These are phyloP conservation scores for Bombus cullumanus DNA, from an alignment of 1,140 invertebrate species.

Conservation along the genomic window DNA sequence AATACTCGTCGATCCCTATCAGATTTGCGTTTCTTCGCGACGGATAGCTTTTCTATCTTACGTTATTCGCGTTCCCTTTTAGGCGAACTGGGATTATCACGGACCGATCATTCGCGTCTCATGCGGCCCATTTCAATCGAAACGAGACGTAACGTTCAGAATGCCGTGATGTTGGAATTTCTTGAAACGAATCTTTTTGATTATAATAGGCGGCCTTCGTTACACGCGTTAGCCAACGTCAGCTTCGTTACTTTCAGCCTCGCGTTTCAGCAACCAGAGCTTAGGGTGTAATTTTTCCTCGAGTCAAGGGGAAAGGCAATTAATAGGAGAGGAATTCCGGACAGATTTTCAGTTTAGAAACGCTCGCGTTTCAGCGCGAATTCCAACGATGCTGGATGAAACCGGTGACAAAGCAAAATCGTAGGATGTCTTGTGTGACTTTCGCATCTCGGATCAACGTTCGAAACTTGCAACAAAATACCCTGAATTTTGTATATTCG, in stretches of 20 bases:
- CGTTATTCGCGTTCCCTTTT: neutral
- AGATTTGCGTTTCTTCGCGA: neutral
- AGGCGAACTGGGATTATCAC: too few relatives aligned
- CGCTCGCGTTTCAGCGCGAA: constrained; percentile 61
- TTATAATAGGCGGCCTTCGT: neutral
- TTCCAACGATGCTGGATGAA: constrained; percentile 25
- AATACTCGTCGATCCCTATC: neutral
- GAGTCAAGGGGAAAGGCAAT: constrained; percentile 27
- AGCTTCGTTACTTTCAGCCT: constrained; percentile 30
- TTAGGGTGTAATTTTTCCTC: constrained; percentile 39
- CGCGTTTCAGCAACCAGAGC: constrained; percentile 10
- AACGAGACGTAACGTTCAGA: neutral
- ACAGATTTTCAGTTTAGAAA: constrained; percentile 70
- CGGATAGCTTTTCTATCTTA: neutral
- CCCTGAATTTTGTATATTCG: neutral
- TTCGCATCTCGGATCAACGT: neutral
- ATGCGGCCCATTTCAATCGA: neutral
- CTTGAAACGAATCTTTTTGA: constrained; percentile 20
- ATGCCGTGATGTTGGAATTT: neutral
- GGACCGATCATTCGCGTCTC: too few relatives aligned
- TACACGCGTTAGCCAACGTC: neutral
- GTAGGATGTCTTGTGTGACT: too few relatives aligned
- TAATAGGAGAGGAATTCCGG: constrained; percentile 43
- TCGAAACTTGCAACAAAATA: too few relatives aligned
- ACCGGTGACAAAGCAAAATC: neutral